Base-by-base conservation (phyloP, 2,888 invertebrate genomes). In the Zhuqinia jingwanae region DNA sequence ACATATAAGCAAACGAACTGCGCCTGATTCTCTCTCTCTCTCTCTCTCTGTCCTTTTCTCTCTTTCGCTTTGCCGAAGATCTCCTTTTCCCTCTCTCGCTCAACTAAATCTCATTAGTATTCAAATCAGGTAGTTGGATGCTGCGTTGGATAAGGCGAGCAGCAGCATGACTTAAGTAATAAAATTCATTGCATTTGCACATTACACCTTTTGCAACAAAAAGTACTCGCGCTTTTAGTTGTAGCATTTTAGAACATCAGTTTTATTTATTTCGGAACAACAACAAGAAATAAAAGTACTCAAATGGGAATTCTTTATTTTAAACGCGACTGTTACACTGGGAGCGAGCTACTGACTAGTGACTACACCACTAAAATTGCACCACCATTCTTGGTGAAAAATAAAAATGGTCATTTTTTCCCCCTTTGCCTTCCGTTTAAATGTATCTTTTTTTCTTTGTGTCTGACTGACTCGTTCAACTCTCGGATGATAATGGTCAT, bases 71-170 rank as follows among this genome's bases (percentile, higher is more conserved):
- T 50, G 47, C 73, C n/a, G 36, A 50, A 47, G 36, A 76, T 76
- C 76, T 76, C 22, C 76, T 6, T 73, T 73, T 73, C 50, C 73
- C 73, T 70, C 17, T 53, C 53, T 60, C 60, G 27, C 65, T 56
- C 58, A 15, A 15, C 36, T 11, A 75, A 78, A 56, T 65, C 86
- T 86, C 86, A 86, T 86, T 86, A 86, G 81, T 81, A 86, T 80
- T 80, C 86, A 65, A 77, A 86, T 80, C 86, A 81, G 76, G 81
- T 65, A 27, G 79, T 58, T 58, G 76, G 76, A 76, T 76, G 76
- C 76, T 76, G 76, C 76, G 58, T 13, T 58, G 56, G 76, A 76
- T 76, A 76, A 76, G 65, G 76, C 50, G 73, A 75, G 45, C 53
- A 11, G 36, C 50, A 58, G 56, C 22, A 68, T 8, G 82, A 76